Percentiles rank a stretch among this genome's conserved stretches.
Conservation (phyloP, 2,888 invertebrate species). For the Branchipolynoe longqiensis region DNA sequence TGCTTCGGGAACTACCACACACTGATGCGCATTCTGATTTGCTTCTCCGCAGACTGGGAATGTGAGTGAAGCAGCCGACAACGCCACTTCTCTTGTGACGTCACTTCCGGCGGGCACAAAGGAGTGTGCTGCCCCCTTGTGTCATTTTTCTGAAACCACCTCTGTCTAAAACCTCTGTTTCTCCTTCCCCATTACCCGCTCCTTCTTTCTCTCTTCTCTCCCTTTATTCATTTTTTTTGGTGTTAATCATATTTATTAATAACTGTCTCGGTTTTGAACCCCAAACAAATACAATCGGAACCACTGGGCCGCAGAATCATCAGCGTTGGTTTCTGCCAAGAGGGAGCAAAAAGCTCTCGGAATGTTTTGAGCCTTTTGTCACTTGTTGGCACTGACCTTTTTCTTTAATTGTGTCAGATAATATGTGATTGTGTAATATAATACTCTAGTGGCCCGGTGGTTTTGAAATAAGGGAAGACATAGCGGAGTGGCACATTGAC, state of each 20-base stretch:
- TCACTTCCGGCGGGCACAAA: slow-evolving; percentile 6
- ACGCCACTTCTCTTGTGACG: not conserved
- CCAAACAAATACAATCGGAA: too few relatives aligned
- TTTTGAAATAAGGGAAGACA: not conserved
- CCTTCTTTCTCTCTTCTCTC: not conserved
- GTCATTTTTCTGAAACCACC: too few relatives aligned
- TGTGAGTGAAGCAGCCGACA: slow-evolving; percentile 50
- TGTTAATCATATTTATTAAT: not conserved
- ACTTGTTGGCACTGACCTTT: too few relatives aligned
- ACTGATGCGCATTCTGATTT: slow-evolving; percentile 29
- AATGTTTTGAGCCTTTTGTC: too few relatives aligned
- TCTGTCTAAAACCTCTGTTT: too few relatives aligned
- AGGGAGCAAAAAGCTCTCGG: not conserved
- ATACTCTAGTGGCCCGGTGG: not conserved
- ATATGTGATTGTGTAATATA: not conserved
- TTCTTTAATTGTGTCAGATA: too few relatives aligned
- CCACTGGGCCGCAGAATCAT: too few relatives aligned
- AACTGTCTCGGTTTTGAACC: not conserved
- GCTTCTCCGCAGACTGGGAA: slow-evolving; percentile 53
- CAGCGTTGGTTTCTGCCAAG: slow-evolving; percentile 18
- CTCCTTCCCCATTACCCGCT: too few relatives aligned
- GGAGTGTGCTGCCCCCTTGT: too few relatives aligned
- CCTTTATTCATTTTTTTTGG: not conserved
- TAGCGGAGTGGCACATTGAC: slow-evolving; percentile 4
- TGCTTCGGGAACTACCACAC: too few relatives aligned